Evolutionary conservation across 2,888 invertebrate genomes (phyloP).

Genomic region (Eulithis testata): DNA sequence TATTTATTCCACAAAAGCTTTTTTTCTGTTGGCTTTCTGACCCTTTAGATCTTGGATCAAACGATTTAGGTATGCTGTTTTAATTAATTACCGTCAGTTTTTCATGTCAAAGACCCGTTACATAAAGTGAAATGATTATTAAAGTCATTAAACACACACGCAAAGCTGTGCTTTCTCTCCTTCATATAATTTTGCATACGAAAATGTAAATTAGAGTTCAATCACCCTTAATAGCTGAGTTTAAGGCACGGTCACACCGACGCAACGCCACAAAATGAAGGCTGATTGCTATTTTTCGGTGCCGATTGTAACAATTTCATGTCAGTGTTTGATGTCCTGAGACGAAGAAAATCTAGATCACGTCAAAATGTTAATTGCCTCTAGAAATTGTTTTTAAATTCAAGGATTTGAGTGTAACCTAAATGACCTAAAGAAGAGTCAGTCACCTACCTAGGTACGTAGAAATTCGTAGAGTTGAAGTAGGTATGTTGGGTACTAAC

Average conservation of each 20-base stretch:
- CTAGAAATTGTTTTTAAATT: slow-evolving; percentile 10
- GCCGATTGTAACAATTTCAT: too few relatives aligned
- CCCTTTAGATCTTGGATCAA: slow-evolving; percentile 13
- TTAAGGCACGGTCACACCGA: slow-evolving; percentile 11
- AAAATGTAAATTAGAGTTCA: slow-evolving; percentile 42
- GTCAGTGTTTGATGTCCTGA: too few relatives aligned
- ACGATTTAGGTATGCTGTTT: slow-evolving; percentile 14
- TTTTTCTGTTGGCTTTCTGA: too few relatives aligned
- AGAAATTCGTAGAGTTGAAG: not conserved
- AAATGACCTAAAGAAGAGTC: not conserved
- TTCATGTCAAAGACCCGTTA: slow-evolving; percentile 55
- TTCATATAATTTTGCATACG: slow-evolving; percentile 53
- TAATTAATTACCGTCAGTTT: slow-evolving; percentile 52
- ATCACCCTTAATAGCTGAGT: slow-evolving; percentile 32
- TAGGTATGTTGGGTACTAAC: not conserved
- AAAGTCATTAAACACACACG: slow-evolving; percentile 64
- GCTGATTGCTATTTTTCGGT: not conserved
- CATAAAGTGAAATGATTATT: slow-evolving; percentile 45
- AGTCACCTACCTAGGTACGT: not conserved
- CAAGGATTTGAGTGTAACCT: slow-evolving; percentile 2
- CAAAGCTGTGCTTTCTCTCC: slow-evolving; percentile 49
- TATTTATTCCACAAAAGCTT: too few relatives aligned
- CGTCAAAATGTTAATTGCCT: slow-evolving; percentile 3
- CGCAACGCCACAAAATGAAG: slow-evolving; percentile 1
- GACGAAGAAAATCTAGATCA: not conserved